Evolutionary conservation across 2,113 vertebrate genomes (phyloP).

Genomic region (Alectura lathami): DNA sequence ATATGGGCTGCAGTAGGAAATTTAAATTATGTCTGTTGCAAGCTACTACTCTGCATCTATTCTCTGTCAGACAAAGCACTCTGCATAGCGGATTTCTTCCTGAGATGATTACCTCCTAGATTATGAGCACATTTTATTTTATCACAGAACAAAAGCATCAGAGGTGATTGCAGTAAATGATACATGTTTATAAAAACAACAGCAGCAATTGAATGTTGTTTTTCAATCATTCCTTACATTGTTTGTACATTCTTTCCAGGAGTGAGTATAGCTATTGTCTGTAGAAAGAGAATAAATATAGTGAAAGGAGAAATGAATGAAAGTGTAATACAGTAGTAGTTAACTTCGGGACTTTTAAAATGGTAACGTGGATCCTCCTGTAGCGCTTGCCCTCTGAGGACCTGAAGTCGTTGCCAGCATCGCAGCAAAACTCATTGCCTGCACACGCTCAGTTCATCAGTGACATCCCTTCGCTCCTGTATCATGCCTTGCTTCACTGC

Average conservation of each 20-base stretch:
- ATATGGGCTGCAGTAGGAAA: slow-evolving; percentile 43
- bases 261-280: slow-evolving; percentile 11
- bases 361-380: not conserved
- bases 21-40: slow-evolving; percentile 54
- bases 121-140: slow-evolving; percentile 57
- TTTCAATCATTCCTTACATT: not conserved
- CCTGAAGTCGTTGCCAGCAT: not conserved
- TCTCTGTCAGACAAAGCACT: slow-evolving; percentile 36
- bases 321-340: not conserved
- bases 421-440: not conserved
- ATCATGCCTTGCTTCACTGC: not conserved
- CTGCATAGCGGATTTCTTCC: slow-evolving; percentile 13
- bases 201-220: slow-evolving; percentile 6
- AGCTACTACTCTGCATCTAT: not conserved
- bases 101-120: slow-evolving; percentile 47
- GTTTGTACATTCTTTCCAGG: not conserved
- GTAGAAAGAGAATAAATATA: not conserved
- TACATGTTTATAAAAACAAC: slow-evolving; percentile 24
- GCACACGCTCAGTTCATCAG: not conserved
- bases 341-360: not conserved
- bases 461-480: not conserved
- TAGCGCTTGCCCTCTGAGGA: not conserved
- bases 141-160: slow-evolving; percentile 52
- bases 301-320: not conserved
- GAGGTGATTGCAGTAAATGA: slow-evolving; percentile 49